phyloP scores from a whole-genome alignment of 1,140 invertebrate genomes.

The Drosophila auraria region DNA sequence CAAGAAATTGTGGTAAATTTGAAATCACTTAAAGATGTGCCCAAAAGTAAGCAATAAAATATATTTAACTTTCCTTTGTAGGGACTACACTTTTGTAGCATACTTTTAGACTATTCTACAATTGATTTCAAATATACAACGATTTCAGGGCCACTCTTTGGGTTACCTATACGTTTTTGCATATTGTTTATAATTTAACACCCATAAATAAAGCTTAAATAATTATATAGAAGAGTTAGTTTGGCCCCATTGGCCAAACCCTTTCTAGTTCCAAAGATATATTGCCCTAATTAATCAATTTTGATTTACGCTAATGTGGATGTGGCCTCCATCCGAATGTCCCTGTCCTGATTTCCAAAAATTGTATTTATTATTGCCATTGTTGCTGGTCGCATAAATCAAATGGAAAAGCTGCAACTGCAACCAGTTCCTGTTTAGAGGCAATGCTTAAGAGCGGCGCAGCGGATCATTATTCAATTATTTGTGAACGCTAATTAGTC shows the following conservation, averaged over 20 bases:
- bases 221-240: neutral
- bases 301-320: slow-evolving; percentile 30
- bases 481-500: slow-evolving; percentile 61
- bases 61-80: neutral
- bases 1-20: neutral
- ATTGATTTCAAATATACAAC: too few species aligned
- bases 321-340: neutral
- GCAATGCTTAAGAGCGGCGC: slow-evolving; percentile 18
- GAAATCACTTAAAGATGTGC: neutral
- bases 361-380: slow-evolving; percentile 37
- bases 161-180: too few species aligned
- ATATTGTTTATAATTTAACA: too few species aligned
- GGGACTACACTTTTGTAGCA: too few species aligned
- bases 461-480: slow-evolving; percentile 58
- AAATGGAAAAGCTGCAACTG: slow-evolving; percentile 28
- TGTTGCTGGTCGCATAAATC: slow-evolving; percentile 35
- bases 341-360: slow-evolving; percentile 6
- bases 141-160: too few species aligned
- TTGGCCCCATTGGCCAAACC: neutral
- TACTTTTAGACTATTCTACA: too few species aligned
- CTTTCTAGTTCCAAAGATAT: neutral
- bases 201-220: neutral
- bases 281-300: slow-evolving; percentile 31
- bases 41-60: neutral
- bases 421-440: slow-evolving; percentile 33